Evolutionary conservation across 2,797 vertebrate species (phyloP), one percentile per base, ranked within the genome.

Genomic region (Sebastes nivosus): DNA sequence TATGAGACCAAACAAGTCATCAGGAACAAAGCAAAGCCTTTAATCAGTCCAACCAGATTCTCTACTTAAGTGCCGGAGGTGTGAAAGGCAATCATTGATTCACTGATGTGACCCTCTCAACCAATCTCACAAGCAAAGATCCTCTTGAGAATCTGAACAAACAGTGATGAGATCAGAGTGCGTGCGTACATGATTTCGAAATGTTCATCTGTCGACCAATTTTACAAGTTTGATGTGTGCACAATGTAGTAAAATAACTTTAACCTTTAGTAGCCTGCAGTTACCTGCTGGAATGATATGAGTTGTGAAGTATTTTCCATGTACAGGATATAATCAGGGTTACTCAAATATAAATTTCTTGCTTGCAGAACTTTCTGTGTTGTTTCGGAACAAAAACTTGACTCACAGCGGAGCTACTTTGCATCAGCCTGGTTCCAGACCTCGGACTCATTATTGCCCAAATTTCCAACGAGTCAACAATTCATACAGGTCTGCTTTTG

Each of bases 71-170:
- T 50, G 79, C 25, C 20, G 12, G 71, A 86, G 80, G 78, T 92
- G 81, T 70, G 74, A 80, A 77, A 89, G 78, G 71, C 72, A 91
- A 80, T 92, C 86, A 90, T 79, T 70, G 88, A 90, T 90, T 89
- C 77, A 85, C 74, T 77, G 82, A 88, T 86, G 77, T 94, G 89
- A 93, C 93, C 90, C 92, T 94, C 94, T 80, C 80, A 84, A 64
- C 32, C 71, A 25, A 67, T 42, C 38, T 55, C 52, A 27, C 68
- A 66, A 18, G 14, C 24, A 65, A 36, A 86, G 67, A 59, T 64
- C 63, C 74, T 83, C 82, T 75, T 58, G 69, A 82, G 74, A 79
- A 75, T 81, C 52, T 58, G 66, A 83, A 85, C 88, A 87, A 78
- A 72, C 85, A 71, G 61, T 81, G 81, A 89, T 87, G 80, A 87